Evolutionary conservation across 2,113 vertebrate species (phyloP), one percentile per base, ranked within the genome.

Genomic region (Camarhynchus parvulus): DNA sequence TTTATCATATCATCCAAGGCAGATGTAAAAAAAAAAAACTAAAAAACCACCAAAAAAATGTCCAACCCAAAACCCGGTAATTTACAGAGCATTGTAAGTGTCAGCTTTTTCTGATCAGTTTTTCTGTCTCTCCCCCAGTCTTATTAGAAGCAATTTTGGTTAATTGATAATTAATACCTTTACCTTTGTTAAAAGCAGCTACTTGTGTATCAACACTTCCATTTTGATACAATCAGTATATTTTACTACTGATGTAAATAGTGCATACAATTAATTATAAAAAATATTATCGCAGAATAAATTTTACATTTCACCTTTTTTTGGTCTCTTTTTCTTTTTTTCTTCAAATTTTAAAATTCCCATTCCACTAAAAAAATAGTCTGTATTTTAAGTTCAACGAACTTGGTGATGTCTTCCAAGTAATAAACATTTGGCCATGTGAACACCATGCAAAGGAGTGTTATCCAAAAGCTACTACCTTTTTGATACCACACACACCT

Each of bases 121-220:
- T 94, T 93, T 91, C 64, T 87, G 42, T 37, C 85, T 83, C 67
- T 88, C 72, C 73, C 82, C 84, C 87, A 79, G 55, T 52, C 94
- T 96, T 97, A 96, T 97, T 97, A 95, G 44, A 82, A 97, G 77
- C 50, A 97, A 96, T 97, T 97, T 95, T 80, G 92, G 44, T 86
- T 97, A 97, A 97, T 97, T 97, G 96, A 95, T 97, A 98, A 98
- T 98, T 95, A 96, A 97, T 98, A 96, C 81, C 68, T 97, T 97
- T 96, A 85, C 80, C 31, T 96, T 96, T 96, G 76, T 92, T 97
- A 94, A 94, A 96, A 91, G 9, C 25, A 76, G 12, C n/a, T 97
- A 93, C 82, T 95, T 78, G 50, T 97, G 31, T 96, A 94, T 89
- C 93, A 97, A 96, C 90, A 97, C 50, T 97, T 96, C 55, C 67